These are phyloP conservation scores for Polypedilum pembai DNA, from an alignment of 1,140 invertebrate species.

Conservation along the genomic window DNA sequence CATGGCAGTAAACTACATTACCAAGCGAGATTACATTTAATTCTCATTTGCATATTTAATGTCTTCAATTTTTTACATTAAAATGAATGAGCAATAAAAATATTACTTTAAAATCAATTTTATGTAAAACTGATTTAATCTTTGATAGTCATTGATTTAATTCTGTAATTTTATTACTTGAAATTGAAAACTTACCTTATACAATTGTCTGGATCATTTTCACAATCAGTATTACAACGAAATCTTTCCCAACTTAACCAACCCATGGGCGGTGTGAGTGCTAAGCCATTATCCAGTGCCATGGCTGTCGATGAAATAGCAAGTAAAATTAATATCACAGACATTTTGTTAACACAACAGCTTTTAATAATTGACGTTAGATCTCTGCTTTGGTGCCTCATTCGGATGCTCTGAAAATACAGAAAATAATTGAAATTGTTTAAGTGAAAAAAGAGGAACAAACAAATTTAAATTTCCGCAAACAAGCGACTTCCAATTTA, in stretches of 20 bases:
- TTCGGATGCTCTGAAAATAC: background rate
- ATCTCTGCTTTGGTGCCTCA: background rate
- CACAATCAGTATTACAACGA: constrained; percentile 87
- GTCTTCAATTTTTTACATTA: too few species aligned
- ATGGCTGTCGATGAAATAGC: constrained; percentile 20
- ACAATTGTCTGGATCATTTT: constrained; percentile 85
- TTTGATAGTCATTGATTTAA: too few species aligned
- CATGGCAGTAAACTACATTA: too few species aligned
- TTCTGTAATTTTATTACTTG: too few species aligned
- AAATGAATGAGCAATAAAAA: too few species aligned
- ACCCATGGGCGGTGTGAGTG: constrained; percentile 73
- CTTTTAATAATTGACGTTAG: background rate
- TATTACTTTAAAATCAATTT: too few species aligned
- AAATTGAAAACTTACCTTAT: constrained; percentile 82
- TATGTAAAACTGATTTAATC: background rate
- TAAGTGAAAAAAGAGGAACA: background rate
- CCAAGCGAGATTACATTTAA: too few species aligned
- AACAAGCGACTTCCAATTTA: too few species aligned
- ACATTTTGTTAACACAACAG: constrained; percentile 3
- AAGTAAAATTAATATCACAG: background rate
- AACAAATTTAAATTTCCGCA: background rate
- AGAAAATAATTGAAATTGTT: background rate
- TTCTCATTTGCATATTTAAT: too few species aligned
- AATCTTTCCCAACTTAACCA: constrained; percentile 93
- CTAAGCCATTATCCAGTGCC: constrained; percentile 73